Evolutionary conservation across 1,140 invertebrate genomes (phyloP).

Genomic region (Magallana gigas): DNA sequence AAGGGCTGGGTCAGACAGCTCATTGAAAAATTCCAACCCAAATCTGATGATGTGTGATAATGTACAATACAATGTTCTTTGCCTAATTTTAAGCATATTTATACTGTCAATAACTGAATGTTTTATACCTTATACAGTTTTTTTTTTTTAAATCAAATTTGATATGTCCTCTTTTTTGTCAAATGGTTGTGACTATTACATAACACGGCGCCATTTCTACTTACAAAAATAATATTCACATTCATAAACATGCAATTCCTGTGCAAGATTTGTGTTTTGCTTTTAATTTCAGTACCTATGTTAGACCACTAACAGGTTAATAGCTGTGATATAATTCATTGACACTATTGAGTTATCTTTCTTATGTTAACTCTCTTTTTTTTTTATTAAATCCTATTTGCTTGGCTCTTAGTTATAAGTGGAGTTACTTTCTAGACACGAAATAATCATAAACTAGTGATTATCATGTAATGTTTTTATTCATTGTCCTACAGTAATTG

Average conservation of each 20-base stretch:
- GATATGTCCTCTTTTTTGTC: not conserved
- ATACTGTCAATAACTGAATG: not conserved
- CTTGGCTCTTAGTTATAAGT: too few species aligned
- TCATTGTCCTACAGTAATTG: too few species aligned
- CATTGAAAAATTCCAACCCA: constrained; percentile 69
- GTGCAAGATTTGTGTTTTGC: not conserved
- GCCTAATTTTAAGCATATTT: not conserved
- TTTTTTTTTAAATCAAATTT: constrained; percentile 14
- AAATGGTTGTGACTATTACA: constrained; percentile 11
- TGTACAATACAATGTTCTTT: not conserved
- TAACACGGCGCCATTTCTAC: not conserved
- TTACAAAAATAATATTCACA: not conserved
- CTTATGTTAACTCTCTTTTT: too few species aligned
- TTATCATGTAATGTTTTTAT: too few species aligned
- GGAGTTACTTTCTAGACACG: too few species aligned
- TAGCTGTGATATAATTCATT: too few species aligned
- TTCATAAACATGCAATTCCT: not conserved
- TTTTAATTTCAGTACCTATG: not conserved
- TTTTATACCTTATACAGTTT: constrained; percentile 31
- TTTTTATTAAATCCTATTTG: too few species aligned
- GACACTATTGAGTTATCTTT: too few species aligned
- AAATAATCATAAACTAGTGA: too few species aligned
- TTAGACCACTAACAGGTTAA: not conserved
- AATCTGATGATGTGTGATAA: not conserved
- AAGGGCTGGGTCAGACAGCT: constrained; percentile 70